phyloP scores from a whole-genome alignment of 37 sponge, comb jelly and placozoan species.

The Spongia lamella region DNA sequence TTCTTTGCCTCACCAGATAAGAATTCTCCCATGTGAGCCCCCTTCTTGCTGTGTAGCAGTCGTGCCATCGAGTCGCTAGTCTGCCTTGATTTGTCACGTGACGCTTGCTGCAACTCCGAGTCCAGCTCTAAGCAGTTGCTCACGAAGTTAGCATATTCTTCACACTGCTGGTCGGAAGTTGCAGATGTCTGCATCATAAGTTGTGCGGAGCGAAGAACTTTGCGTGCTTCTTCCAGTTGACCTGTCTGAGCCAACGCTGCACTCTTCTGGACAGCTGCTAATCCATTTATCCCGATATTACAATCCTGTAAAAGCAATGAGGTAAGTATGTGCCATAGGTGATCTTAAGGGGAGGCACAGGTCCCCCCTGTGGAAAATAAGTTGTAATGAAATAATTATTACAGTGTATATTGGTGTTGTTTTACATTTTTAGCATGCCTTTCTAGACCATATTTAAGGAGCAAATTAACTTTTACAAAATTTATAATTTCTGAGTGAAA shows the following conservation, averaged over 20 bases:
- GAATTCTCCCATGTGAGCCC: constrained; percentile 75
- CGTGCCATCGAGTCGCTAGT: constrained; percentile 63
- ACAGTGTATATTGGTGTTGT: too few relatives aligned
- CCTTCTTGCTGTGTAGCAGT: constrained; percentile 71
- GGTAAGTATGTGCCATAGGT: background rate
- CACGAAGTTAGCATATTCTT: constrained; percentile 80
- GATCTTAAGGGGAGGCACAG: too few relatives aligned
- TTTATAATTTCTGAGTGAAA: too few relatives aligned
- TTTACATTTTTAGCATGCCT: too few relatives aligned
- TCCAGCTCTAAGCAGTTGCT: constrained; percentile 56
- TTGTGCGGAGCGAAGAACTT: constrained; percentile 64
- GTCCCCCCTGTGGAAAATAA: too few relatives aligned
- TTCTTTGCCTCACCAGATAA: constrained; percentile 81
- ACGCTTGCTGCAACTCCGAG: constrained; percentile 31
- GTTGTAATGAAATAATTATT: background rate
- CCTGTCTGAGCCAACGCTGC: constrained; percentile 78
- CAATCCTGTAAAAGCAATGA: constrained; percentile 17
- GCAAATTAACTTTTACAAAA: too few relatives aligned
- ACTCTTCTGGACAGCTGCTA: constrained; percentile 83
- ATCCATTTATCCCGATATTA: constrained; percentile 79
- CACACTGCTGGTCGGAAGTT: constrained; percentile 72
- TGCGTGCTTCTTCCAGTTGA: constrained; percentile 67
- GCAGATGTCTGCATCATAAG: constrained; percentile 71
- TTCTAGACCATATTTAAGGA: too few relatives aligned
- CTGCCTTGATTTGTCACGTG: constrained; percentile 32